A percentile compares a stretch with the other conserved stretches of the same genome.
These are phyloP conservation scores for Blastobasis lacticolella DNA, from an alignment of 2,888 invertebrate genomes.

Conservation along the genomic window DNA sequence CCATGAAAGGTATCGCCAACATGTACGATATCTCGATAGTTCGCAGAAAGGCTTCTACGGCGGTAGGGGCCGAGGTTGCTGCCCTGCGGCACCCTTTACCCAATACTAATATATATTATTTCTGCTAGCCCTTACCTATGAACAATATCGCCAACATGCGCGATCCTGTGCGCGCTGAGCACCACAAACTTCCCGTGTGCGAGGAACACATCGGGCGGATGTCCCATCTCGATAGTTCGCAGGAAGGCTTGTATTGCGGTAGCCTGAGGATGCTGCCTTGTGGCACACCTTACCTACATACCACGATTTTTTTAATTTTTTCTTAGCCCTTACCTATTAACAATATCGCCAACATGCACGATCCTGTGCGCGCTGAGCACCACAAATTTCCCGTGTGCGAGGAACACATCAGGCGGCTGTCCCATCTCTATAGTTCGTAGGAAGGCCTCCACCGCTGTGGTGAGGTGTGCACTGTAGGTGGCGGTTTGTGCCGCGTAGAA, in stretches of 20 bases:
- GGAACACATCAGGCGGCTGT: slow-evolving; percentile 93
- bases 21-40: too few relatives aligned
- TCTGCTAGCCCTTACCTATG: too few relatives aligned
- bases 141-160: too few relatives aligned
- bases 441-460: slow-evolving; percentile 94
- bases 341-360: slow-evolving; percentile 95
- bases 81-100: too few relatives aligned
- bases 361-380: slow-evolving; percentile 94
- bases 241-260: too few relatives aligned
- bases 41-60: too few relatives aligned
- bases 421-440: slow-evolving; percentile 92
- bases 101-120: too few relatives aligned
- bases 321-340: slow-evolving; percentile 71
- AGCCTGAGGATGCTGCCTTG: too few relatives aligned
- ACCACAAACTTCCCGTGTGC: slow-evolving; percentile 96
- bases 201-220: slow-evolving; percentile 94
- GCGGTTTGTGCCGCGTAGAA: slow-evolving; percentile 93
- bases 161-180: slow-evolving; percentile 87
- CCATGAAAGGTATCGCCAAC: too few relatives aligned
- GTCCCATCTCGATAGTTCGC: slow-evolving; percentile 65
- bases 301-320: too few relatives aligned
- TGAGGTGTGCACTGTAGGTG: slow-evolving; percentile 87
- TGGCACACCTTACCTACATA: too few relatives aligned
- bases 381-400: slow-evolving; percentile 95
- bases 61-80: too few relatives aligned